Base-by-base conservation (phyloP, 2,797 vertebrate species). In the Chaunax sp. region DNA sequence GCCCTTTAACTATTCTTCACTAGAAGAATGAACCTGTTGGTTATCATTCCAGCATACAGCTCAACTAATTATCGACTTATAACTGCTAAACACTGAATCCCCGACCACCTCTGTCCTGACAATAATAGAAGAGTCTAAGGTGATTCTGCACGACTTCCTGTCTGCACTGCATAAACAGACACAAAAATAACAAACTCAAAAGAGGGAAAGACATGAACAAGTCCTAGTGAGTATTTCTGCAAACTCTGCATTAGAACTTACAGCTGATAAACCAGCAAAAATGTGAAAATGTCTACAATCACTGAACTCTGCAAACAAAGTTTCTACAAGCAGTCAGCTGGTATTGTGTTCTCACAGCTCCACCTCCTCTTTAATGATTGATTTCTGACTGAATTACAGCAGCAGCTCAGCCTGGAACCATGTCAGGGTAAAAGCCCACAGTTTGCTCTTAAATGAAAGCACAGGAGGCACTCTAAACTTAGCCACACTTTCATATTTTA, bases 311-410 rank as follows among this genome's bases (percentile, higher is more conserved):
- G 2, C 1, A 14, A 41, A 56, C 33, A 44, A 54, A 43, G 40
- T 49, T 41, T 72, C 38, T 47, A 18, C 20, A 37, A 46, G 22
- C 4, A n/a, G 37, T 33, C 20, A n/a, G 44, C 16, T 56, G 40
- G 6, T 28, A 26, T 35, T 25, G 57, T 51, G 49, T 65, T 74
- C 68, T 69, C 61, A 22, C 40, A 11, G 33, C 19, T 11, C 26
- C 5, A 26, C 16, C 41, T 26, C 50, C 38, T n/a, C 64, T 79
- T 63, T 78, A 75, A 86, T 77, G 28, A 87, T 77, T 73, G 47
- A 77, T 76, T 75, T 67, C 20, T 49, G 50, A 61, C 54, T 60
- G 61, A 81, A 77, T 38, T 46, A 43, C 23, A 74, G 70, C 78
- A 76, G 74, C 64, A 60, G 71, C 54, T 4, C 6, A 64, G 43